These are phyloP conservation scores for Tangara arthus DNA, from an alignment of 2,797 vertebrate species.

Conservation along the genomic window DNA sequence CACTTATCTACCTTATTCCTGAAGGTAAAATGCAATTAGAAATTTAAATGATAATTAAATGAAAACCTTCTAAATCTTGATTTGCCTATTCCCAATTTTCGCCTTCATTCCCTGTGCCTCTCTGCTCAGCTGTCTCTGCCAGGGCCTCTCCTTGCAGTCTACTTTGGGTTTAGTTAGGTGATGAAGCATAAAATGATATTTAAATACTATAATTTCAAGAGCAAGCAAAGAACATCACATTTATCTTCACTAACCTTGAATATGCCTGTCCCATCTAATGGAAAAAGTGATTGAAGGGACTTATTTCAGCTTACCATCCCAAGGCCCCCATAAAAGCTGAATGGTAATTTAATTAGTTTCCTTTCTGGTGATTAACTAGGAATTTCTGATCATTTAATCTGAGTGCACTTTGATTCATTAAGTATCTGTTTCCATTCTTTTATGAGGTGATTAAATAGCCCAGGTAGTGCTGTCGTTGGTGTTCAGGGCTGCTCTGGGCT, in stretches of 20 bases:
- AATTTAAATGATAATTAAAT: background rate
- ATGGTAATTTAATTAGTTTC: slow-evolving; percentile 72
- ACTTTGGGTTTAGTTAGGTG: background rate
- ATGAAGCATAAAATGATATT: slow-evolving; percentile 14
- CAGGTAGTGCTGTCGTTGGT: background rate
- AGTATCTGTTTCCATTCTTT: slow-evolving; percentile 33
- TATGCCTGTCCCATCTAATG: slow-evolving; percentile 35
- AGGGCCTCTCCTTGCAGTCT: background rate
- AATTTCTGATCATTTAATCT: slow-evolving; percentile 62
- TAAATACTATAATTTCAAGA: slow-evolving; percentile 34
- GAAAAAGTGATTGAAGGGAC: slow-evolving; percentile 57
- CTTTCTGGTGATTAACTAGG: slow-evolving; percentile 67
- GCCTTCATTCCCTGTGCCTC: background rate
- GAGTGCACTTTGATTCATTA: slow-evolving; percentile 64
- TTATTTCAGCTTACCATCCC: slow-evolving; percentile 16
- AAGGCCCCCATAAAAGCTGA: slow-evolving; percentile 24
- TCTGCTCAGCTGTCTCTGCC: background rate
- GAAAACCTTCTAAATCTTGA: background rate
- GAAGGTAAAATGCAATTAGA: background rate
- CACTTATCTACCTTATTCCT: background rate
- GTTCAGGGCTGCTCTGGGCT: background rate
- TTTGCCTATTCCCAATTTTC: fast-evolving
- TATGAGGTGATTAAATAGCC: slow-evolving; percentile 11
- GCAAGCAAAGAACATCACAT: slow-evolving; percentile 10
- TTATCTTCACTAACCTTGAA: slow-evolving; percentile 49